These are phyloP conservation scores for Mus spretus DNA, from an alignment of 2,797 vertebrate genomes.

Conservation along the genomic window DNA sequence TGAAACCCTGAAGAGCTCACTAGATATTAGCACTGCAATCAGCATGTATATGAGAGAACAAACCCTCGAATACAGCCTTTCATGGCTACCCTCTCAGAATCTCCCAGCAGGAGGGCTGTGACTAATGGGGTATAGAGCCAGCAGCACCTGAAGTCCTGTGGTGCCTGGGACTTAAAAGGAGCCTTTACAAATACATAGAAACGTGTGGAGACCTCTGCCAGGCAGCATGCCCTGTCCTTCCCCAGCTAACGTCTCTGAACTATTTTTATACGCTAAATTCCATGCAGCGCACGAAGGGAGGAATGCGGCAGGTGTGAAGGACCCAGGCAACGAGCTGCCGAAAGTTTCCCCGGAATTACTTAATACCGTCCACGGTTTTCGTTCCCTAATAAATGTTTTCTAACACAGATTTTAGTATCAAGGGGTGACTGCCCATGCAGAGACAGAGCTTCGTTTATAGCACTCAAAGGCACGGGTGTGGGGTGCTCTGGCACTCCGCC, in stretches of 20 bases:
- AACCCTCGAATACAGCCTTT: background rate
- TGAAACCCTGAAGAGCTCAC: background rate
- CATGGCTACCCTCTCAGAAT: background rate
- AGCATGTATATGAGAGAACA: background rate
- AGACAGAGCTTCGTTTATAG: background rate
- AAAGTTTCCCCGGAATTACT: background rate
- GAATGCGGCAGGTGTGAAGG: background rate
- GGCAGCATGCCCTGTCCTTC: background rate
- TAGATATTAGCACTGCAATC: background rate
- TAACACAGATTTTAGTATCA: background rate
- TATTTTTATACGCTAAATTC: constrained; percentile 24
- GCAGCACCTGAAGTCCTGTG: background rate
- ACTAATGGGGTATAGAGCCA: background rate
- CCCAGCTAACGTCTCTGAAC: background rate
- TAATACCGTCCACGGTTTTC: background rate
- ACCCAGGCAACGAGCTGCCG: background rate
- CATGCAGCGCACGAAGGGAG: background rate
- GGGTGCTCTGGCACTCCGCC: background rate
- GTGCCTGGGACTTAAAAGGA: background rate
- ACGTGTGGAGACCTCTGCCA: background rate
- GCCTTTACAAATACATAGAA: constrained; percentile 14
- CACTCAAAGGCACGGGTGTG: background rate
- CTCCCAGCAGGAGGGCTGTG: background rate
- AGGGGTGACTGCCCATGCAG: background rate
- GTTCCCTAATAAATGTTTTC: background rate